These are phyloP conservation scores for Drosophila birchii DNA, from an alignment of 2,888 invertebrate genomes.

Conservation along the genomic window DNA sequence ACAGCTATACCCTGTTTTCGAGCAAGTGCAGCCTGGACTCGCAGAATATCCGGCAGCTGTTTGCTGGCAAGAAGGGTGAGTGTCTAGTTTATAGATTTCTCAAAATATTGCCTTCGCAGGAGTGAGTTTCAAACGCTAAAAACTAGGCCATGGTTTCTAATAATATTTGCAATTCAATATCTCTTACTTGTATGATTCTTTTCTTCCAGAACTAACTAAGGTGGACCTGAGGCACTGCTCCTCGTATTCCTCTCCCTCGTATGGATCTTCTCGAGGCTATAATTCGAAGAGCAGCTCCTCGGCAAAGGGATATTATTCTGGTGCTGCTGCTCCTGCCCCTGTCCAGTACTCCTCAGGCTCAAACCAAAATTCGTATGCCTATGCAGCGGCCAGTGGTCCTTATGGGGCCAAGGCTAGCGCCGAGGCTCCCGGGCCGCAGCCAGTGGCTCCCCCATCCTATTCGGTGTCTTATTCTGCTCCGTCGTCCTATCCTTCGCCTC, in stretches of 20 bases:
- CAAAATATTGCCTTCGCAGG: not conserved
- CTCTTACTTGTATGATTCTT: not conserved
- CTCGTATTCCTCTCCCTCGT: constrained; percentile 11
- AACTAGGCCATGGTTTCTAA: no score
- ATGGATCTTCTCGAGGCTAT: not conserved
- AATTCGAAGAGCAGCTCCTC: constrained; percentile 1
- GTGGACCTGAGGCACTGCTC: constrained; percentile 24
- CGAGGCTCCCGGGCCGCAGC: constrained; percentile 47
- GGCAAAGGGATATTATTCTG: not conserved
- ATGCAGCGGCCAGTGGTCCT: constrained; percentile 42
- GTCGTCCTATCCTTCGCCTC: not conserved
- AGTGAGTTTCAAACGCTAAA: not conserved
- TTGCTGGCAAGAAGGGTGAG: constrained; percentile 26
- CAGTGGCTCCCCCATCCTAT: not conserved
- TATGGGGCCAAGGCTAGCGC: constrained; percentile 55
- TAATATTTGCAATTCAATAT: not conserved
- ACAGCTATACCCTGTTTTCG: constrained; percentile 16
- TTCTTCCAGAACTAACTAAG: constrained; percentile 14
- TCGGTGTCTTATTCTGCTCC: not conserved
- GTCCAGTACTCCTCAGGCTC: not conserved
- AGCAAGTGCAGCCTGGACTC: constrained; percentile 43
- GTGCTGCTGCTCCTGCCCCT: not conserved
- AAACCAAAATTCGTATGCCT: constrained; percentile 31
- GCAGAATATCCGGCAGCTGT: constrained; percentile 31
- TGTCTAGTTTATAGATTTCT: not conserved